A percentile compares a stretch with the other conserved stretches of the same genome.
phyloP scores from a whole-genome alignment of 2,888 invertebrate species.

The Cephus rjabovi region DNA sequence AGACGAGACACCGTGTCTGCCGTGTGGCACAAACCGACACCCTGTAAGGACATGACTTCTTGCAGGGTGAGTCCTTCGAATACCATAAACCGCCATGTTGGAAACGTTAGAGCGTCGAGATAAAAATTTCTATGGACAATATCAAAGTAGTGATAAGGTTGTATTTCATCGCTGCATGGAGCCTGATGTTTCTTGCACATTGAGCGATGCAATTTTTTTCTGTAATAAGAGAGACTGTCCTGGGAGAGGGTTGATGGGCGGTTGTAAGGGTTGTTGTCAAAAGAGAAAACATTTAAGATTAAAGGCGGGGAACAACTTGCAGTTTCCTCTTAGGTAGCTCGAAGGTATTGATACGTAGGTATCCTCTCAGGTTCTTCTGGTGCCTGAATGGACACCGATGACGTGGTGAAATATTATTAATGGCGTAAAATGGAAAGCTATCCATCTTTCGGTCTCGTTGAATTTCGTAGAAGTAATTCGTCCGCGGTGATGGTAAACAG shows the following conservation, averaged over 20 bases:
- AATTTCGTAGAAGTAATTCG: not conserved
- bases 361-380: not conserved
- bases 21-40: not conserved
- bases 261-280: not conserved
- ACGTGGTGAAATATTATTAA: not conserved
- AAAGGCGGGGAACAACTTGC: not conserved
- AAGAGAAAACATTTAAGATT: not conserved
- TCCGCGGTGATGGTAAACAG: not conserved
- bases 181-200: not conserved
- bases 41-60: not conserved
- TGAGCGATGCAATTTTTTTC: not conserved
- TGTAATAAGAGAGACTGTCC: not conserved
- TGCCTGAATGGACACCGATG: not conserved
- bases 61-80: not conserved
- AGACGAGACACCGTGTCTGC: slow-evolving; percentile 1
- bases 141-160: not conserved
- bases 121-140: not conserved
- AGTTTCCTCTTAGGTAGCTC: not conserved
- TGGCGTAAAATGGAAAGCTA: not conserved
- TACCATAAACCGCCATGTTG: not conserved
- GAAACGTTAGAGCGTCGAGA: not conserved
- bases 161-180: not conserved
- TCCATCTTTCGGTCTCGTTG: not conserved
- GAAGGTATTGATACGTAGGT: not conserved
- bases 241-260: not conserved